Evolutionary conservation across 1,140 invertebrate genomes (phyloP).

Genomic region (Anthonomus grandis): DNA sequence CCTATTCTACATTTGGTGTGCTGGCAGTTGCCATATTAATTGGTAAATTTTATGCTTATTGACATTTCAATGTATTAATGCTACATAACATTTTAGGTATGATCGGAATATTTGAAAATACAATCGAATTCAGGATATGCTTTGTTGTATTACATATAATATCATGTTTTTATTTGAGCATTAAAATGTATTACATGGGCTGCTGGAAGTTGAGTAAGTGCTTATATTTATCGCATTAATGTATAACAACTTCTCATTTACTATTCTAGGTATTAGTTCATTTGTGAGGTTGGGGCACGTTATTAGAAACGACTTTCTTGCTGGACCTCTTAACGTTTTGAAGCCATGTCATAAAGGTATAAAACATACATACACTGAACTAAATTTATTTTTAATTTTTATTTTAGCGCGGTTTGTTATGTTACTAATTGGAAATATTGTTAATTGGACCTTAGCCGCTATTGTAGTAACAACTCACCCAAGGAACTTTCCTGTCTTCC

Average conservation of each 20-base stretch:
- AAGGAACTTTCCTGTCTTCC: conserved; percentile 76
- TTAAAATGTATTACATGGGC: conserved; percentile 86
- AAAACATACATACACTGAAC: background rate
- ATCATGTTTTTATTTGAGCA: conserved; percentile 68
- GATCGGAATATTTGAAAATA: conserved; percentile 74
- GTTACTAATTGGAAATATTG: conserved; percentile 65
- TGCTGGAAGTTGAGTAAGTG: conserved; percentile 65
- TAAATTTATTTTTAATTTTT: background rate
- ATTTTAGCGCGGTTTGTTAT: conserved; percentile 53
- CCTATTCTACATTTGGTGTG: conserved; percentile 76
- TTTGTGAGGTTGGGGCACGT: conserved; percentile 51
- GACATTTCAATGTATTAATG: background rate
- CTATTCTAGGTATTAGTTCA: conserved; percentile 46
- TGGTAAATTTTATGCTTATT: conserved; percentile 56
- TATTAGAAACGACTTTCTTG: conserved; percentile 47
- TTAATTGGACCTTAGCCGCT: conserved; percentile 71
- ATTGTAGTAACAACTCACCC: conserved; percentile 64
- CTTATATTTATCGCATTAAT: conserved; percentile 13
- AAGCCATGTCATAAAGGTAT: conserved; percentile 53
- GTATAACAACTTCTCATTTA: background rate
- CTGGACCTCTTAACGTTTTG: conserved; percentile 50
- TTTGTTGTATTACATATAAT: conserved; percentile 72
- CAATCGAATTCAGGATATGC: conserved; percentile 69
- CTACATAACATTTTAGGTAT: conserved; percentile 55
- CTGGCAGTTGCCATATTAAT: conserved; percentile 78